Percentiles rank a stretch among this genome's conserved stretches.
phyloP scores from a whole-genome alignment of 2,888 invertebrate species.

The Amphipyra tragopoginis region DNA sequence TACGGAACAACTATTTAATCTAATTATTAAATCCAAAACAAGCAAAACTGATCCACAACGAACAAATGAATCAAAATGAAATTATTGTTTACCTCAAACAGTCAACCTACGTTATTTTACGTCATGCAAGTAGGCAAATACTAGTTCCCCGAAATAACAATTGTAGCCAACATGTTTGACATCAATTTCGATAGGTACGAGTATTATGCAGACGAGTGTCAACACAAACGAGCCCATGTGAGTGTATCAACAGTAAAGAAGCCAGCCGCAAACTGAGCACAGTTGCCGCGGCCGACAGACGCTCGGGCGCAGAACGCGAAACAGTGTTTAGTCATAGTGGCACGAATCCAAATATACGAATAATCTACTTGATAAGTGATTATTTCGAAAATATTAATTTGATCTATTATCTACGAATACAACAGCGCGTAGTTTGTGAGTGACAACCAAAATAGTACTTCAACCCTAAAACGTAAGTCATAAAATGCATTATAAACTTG shows the following conservation, averaged over 20 bases:
- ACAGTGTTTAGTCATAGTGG: slow-evolving; percentile 12
- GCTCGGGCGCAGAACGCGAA: slow-evolving; percentile 23
- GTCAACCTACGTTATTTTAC: too few relatives aligned
- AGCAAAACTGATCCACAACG: too few relatives aligned
- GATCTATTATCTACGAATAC: neutral
- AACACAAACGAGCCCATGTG: slow-evolving; percentile 15
- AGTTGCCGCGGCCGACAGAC: slow-evolving; percentile 22
- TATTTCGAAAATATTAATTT: slow-evolving; percentile 2
- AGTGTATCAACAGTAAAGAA: slow-evolving; percentile 39
- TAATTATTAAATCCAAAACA: too few relatives aligned
- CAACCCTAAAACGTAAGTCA: slow-evolving; percentile 24
- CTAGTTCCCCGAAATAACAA: too few relatives aligned
- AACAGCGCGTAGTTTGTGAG: slow-evolving; percentile 9
- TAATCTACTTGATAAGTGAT: slow-evolving; percentile 6
- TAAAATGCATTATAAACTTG: neutral
- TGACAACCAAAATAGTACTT: slow-evolving; percentile 1
- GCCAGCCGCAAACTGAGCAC: slow-evolving; percentile 29
- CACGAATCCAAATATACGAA: slow-evolving; percentile 27
- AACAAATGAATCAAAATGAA: too few relatives aligned
- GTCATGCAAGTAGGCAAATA: too few relatives aligned
- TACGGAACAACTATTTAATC: too few relatives aligned
- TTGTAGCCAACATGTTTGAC: slow-evolving; percentile 23
- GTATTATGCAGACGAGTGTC: slow-evolving; percentile 10
- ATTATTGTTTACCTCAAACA: too few relatives aligned
- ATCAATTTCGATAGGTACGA: slow-evolving; percentile 34